These are phyloP conservation scores for Melieria crassipennis DNA, from an alignment of 2,888 invertebrate genomes.

Conservation along the genomic window DNA sequence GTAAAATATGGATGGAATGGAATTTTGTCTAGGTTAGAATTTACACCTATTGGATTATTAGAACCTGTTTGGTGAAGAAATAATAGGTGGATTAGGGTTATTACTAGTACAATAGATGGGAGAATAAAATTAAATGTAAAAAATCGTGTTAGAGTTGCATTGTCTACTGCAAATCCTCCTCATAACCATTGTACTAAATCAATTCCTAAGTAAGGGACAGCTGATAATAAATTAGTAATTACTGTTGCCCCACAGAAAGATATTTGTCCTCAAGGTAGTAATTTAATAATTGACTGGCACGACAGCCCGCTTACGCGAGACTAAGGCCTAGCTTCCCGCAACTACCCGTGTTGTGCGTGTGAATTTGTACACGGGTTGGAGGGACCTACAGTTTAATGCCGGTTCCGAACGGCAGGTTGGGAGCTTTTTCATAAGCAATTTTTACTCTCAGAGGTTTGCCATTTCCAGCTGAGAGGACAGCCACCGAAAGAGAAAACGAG, in stretches of 20 bases:
- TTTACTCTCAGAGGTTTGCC: no score
- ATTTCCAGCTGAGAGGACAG: no score
- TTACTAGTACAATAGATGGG: constrained; percentile 74
- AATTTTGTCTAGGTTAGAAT: constrained; percentile 75
- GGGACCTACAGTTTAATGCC: no score
- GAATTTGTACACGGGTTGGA: no score
- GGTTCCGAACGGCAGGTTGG: no score
- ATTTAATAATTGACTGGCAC: no score
- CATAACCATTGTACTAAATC: constrained; percentile 77
- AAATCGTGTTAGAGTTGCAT: constrained; percentile 78
- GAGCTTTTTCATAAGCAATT: no score
- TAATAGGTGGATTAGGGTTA: constrained; percentile 73
- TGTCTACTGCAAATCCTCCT: constrained; percentile 79
- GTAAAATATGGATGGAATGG: constrained; percentile 75
- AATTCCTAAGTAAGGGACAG: constrained; percentile 75
- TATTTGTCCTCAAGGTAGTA: constrained; percentile 86
- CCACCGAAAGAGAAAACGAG: no score
- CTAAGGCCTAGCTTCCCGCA: no score
- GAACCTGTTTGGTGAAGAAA: constrained; percentile 77
- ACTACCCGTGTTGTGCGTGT: no score
- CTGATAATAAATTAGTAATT: constrained; percentile 80
- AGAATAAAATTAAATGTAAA: constrained; percentile 79
- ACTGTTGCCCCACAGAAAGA: constrained; percentile 83
- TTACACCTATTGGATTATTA: constrained; percentile 74
- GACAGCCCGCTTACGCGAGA: no score